These are phyloP conservation scores for Cirrhinus mrigala DNA, from an alignment of 2,797 vertebrate species.

Conservation along the genomic window DNA sequence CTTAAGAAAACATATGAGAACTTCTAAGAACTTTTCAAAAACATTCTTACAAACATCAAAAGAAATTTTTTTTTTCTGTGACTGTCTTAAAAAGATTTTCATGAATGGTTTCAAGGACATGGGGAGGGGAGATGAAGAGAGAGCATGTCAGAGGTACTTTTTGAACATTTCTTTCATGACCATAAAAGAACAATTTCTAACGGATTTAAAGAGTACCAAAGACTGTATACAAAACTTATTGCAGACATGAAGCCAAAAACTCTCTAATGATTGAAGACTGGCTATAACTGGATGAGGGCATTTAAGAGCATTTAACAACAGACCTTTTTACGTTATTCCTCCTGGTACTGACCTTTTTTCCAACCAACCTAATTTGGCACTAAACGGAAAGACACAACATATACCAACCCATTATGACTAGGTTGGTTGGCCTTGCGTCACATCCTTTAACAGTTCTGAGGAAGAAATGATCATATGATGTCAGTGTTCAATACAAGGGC, in stretches of 20 bases:
- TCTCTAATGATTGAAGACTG: background rate
- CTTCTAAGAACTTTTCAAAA: background rate
- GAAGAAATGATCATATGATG: background rate
- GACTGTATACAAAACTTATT: background rate
- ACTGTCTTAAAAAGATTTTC: background rate
- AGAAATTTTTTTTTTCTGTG: background rate
- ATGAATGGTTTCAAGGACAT: background rate
- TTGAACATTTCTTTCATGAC: background rate
- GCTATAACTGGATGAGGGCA: background rate
- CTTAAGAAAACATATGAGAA: background rate
- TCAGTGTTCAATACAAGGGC: too few species aligned
- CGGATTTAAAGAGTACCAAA: background rate
- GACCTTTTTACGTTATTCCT: background rate
- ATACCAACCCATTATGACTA: background rate
- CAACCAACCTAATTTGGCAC: background rate
- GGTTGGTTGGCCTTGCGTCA: background rate
- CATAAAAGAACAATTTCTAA: background rate
- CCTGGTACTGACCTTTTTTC: background rate
- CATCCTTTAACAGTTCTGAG: background rate
- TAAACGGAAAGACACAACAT: background rate
- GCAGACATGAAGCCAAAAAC: background rate
- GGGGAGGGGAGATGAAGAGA: background rate
- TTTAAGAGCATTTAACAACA: background rate
- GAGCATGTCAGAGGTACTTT: background rate
- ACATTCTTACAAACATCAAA: background rate